Percentiles rank a stretch among this genome's conserved stretches.
phyloP scores from a whole-genome alignment of 2,797 vertebrate genomes.

The Notolepis coatsorum region DNA sequence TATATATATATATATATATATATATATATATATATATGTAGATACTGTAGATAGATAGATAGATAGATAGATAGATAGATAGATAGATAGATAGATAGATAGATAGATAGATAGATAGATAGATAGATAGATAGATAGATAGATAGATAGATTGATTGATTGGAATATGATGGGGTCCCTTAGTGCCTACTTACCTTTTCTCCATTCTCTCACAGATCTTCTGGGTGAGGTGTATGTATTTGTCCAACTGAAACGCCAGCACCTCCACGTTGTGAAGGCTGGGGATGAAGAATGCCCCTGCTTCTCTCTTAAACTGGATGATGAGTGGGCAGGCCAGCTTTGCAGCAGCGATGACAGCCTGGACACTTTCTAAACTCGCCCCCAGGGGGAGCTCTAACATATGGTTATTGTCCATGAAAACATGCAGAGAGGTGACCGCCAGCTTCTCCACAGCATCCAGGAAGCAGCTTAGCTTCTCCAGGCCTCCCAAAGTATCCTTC shows the following conservation, averaged over 20 bases:
- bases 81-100: too few relatives aligned
- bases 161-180: too few relatives aligned
- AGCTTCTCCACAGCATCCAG: constrained; percentile 77
- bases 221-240: constrained; percentile 59
- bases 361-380: constrained; percentile 27
- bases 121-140: too few relatives aligned
- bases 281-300: constrained; percentile 66
- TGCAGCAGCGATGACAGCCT: constrained; percentile 43
- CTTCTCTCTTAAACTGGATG: constrained; percentile 71
- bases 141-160: too few relatives aligned
- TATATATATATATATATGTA: too few relatives aligned
- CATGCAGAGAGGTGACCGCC: constrained; percentile 69
- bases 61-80: too few relatives aligned
- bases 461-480: constrained; percentile 67
- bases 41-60: too few relatives aligned
- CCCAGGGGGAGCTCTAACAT: constrained; percentile 38
- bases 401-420: constrained; percentile 60
- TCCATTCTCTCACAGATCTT: constrained; percentile 62
- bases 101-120: too few relatives aligned
- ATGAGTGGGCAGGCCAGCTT: constrained; percentile 54
- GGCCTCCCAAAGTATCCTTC: constrained; percentile 53
- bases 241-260: constrained; percentile 66
- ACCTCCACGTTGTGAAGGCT: constrained; percentile 68
- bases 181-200: constrained; percentile 55
- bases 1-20: too few relatives aligned